A percentile compares a stretch with the other conserved stretches of the same genome.
Conservation (phyloP, 2,113 vertebrate species). For the Bungarus multicinctus region DNA sequence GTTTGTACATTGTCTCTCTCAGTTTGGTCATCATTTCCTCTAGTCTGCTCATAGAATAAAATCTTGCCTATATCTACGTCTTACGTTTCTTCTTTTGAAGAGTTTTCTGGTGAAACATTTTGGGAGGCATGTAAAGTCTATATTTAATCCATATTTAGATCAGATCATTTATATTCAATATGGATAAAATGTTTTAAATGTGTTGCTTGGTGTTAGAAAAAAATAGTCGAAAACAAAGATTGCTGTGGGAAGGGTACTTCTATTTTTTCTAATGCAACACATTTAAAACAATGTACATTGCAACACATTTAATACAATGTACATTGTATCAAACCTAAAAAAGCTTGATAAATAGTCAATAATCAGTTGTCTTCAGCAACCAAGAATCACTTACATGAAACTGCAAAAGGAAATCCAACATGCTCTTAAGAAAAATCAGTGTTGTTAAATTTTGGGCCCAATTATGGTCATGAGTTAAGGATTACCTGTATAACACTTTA, state of each 20-base stretch:
- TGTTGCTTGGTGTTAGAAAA: constrained; percentile 36
- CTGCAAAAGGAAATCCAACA: neutral
- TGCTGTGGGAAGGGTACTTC: neutral
- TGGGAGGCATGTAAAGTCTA: constrained; percentile 26
- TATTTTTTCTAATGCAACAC: no score
- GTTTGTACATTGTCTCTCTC: neutral
- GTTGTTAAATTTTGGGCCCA: neutral
- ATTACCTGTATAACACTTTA: no score
- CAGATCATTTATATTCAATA: constrained; percentile 54
- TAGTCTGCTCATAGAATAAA: constrained; percentile 3
- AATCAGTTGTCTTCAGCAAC: neutral
- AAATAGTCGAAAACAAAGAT: constrained; percentile 10
- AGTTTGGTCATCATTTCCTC: neutral
- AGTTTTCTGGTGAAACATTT: neutral
- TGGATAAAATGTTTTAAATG: constrained; percentile 53
- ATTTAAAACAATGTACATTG: no score
- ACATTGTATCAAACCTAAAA: neutral
- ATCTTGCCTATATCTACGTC: constrained; percentile 19
- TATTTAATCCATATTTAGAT: constrained; percentile 50
- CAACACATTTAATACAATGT: no score
- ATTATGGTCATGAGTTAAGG: neutral
- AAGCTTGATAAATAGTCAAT: neutral
- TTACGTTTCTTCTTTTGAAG: constrained; percentile 15
- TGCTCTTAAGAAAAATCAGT: neutral
- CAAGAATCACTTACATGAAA: neutral